Conservation (phyloP, 2,888 invertebrate genomes). For the Ectemnius continuus region DNA sequence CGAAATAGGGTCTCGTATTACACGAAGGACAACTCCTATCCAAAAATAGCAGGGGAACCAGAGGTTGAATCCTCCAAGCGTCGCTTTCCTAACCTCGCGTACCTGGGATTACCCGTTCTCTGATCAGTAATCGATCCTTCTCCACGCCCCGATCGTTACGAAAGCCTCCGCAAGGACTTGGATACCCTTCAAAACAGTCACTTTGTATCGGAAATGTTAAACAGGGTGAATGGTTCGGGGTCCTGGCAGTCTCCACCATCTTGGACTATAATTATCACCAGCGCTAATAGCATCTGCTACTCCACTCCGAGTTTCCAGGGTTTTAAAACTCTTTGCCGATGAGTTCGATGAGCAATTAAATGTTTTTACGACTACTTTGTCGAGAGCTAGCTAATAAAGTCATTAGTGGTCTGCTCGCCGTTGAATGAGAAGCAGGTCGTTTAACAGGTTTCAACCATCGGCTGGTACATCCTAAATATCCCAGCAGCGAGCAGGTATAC, state of each 20-base stretch:
- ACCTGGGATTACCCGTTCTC: slow-evolving; percentile 25
- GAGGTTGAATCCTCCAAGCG: slow-evolving; percentile 25
- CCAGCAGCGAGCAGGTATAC: too few relatives aligned
- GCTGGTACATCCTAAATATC: too few relatives aligned
- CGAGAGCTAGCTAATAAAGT: slow-evolving; percentile 48
- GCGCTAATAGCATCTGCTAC: slow-evolving; percentile 18
- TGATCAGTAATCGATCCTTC: slow-evolving; percentile 52
- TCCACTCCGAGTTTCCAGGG: not conserved
- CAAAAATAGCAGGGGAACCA: too few relatives aligned
- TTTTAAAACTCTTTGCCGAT: not conserved
- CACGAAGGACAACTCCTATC: not conserved
- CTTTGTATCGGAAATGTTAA: slow-evolving; percentile 44
- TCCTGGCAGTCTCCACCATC: slow-evolving; percentile 29
- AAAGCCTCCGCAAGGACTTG: slow-evolving; percentile 43
- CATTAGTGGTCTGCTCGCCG: slow-evolving; percentile 29
- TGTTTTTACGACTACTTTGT: slow-evolving; percentile 48
- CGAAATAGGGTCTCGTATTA: too few relatives aligned
- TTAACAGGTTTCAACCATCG: too few relatives aligned
- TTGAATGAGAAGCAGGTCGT: too few relatives aligned
- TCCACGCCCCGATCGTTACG: slow-evolving; percentile 52
- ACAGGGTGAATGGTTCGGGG: slow-evolving; percentile 28
- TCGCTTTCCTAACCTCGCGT: slow-evolving; percentile 18
- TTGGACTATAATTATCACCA: slow-evolving; percentile 35
- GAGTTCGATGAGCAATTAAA: slow-evolving; percentile 44
- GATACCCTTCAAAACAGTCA: slow-evolving; percentile 40